These are phyloP conservation scores for Mamestra configurata DNA, from an alignment of 1,140 invertebrate species.

Conservation along the genomic window DNA sequence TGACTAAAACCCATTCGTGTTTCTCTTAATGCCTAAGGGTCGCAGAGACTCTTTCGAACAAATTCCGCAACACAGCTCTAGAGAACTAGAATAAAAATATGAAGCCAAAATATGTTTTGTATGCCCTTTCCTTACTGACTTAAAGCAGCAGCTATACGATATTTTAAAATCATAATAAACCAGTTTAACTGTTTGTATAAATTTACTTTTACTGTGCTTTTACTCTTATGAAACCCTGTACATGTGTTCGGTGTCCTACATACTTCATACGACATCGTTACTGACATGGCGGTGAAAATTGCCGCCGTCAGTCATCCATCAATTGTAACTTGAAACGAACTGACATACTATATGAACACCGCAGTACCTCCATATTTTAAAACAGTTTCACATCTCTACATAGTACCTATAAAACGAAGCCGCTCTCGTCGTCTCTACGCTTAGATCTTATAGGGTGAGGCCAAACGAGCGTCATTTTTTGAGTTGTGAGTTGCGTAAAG, in stretches of 20 bases:
- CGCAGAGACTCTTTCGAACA: too few species aligned
- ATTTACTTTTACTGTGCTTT: conserved; percentile 53
- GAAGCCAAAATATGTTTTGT: too few species aligned
- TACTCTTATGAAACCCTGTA: conserved; percentile 62
- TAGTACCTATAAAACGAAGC: too few species aligned
- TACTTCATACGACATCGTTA: conserved; percentile 57
- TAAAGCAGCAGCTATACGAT: neutral
- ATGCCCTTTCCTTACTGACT: neutral
- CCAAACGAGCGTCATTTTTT: too few species aligned
- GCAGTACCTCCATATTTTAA: neutral
- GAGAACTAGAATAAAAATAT: too few species aligned
- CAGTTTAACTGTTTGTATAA: conserved; percentile 37
- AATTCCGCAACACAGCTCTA: too few species aligned
- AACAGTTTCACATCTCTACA: conserved; percentile 7
- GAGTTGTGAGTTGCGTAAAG: too few species aligned
- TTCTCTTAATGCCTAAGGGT: too few species aligned
- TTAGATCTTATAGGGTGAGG: too few species aligned
- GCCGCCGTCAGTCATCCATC: conserved; percentile 44
- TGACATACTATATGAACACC: conserved; percentile 25
- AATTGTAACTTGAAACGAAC: conserved; percentile 45
- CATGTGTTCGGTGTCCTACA: conserved; percentile 62
- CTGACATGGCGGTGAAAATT: conserved; percentile 47
- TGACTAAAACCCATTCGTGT: too few species aligned
- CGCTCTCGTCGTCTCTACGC: too few species aligned
- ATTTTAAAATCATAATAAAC: neutral